A percentile compares a stretch with the other conserved stretches of the same genome.
phyloP scores from a whole-genome alignment of 1,140 invertebrate genomes.

The Drosophila baimaii region DNA sequence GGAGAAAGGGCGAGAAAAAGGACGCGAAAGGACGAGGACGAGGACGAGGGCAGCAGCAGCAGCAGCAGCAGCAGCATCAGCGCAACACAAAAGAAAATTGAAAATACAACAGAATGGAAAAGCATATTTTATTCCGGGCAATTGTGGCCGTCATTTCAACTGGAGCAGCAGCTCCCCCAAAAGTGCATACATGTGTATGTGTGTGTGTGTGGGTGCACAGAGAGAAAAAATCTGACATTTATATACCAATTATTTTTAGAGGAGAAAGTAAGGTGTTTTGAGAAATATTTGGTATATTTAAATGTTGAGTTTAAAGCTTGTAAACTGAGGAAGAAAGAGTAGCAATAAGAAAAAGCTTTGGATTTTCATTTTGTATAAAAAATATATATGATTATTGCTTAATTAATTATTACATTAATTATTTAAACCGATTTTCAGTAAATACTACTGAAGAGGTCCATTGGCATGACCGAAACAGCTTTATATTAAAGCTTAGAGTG shows the following conservation, averaged over 20 bases:
- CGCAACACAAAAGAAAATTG: constrained; percentile 70
- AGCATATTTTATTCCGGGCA: constrained; percentile 63
- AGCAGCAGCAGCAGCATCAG: constrained; percentile 22
- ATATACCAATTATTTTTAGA: not conserved
- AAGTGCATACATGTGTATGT: constrained; percentile 16
- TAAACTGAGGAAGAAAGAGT: not conserved
- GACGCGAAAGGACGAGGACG: constrained; percentile 16
- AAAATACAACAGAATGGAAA: constrained; percentile 52
- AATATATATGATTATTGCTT: too few species aligned
- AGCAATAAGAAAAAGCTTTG: too few species aligned
- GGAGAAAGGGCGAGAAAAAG: constrained; percentile 9
- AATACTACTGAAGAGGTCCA: too few species aligned
- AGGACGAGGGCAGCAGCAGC: not conserved
- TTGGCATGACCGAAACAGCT: too few species aligned
- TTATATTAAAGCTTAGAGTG: too few species aligned
- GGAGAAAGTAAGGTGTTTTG: not conserved
- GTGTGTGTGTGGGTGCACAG: constrained; percentile 7
- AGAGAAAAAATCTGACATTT: not conserved
- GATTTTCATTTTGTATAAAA: too few species aligned
- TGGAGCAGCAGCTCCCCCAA: constrained; percentile 15
- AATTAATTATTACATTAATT: too few species aligned
- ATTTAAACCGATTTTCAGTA: too few species aligned
- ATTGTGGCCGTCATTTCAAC: constrained; percentile 62
- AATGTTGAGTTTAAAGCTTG: not conserved
- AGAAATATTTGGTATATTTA: not conserved